A percentile compares a stretch with the other conserved stretches of the same genome.
Conservation (phyloP, 2,888 invertebrate species). For the Geotrupes spiniger region DNA sequence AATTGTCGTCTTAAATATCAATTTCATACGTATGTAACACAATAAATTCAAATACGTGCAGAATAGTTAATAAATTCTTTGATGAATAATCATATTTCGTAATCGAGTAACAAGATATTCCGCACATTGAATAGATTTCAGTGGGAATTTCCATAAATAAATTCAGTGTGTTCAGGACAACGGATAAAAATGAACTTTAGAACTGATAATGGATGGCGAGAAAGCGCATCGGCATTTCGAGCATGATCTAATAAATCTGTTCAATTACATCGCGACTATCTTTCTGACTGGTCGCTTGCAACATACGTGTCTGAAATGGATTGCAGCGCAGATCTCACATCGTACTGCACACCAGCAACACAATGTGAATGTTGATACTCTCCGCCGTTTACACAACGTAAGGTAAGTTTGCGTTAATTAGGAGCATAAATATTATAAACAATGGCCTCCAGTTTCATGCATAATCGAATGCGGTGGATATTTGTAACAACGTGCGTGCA, state of each 20-base stretch:
- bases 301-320: conserved; percentile 35
- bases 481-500: neutral
- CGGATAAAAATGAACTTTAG: no score
- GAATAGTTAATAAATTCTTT: no score
- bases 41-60: no score
- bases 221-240: conserved; percentile 20
- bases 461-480: conserved; percentile 1
- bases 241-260: conserved; percentile 29
- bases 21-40: no score
- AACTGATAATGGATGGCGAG: conserved; percentile 9
- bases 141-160: no score
- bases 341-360: conserved; percentile 7
- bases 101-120: no score
- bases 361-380: conserved; percentile 4
- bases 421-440: conserved; percentile 1
- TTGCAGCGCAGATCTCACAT: conserved; percentile 19
- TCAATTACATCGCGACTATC: conserved; percentile 26
- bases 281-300: conserved; percentile 18
- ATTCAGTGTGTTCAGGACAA: no score
- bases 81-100: no score
- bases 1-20: no score
- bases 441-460: neutral
- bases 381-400: conserved; percentile 2
- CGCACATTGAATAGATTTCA: no score
- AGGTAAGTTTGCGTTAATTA: neutral